Percentiles rank a stretch among this genome's conserved stretches.
These are phyloP conservation scores for Malurus cyaneus DNA, from an alignment of 2,113 vertebrate genomes.

Conservation along the genomic window DNA sequence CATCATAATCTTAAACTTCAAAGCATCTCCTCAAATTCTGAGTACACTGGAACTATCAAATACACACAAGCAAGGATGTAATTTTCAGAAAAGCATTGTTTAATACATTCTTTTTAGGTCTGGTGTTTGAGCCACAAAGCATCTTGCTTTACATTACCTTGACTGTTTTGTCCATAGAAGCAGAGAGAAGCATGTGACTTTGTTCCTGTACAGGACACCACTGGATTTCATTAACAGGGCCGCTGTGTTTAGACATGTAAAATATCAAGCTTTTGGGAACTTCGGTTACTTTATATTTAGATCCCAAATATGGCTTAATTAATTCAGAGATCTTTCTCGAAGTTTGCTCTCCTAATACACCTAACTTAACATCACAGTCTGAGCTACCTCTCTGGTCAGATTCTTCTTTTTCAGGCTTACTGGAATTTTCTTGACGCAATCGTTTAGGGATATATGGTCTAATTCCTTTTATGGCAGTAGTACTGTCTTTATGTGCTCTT, in stretches of 20 bases:
- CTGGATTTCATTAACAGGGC: slow-evolving; percentile 85
- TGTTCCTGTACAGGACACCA: slow-evolving; percentile 86
- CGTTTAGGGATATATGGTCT: slow-evolving; percentile 90
- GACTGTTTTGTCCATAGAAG: slow-evolving; percentile 92
- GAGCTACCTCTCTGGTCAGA: background rate
- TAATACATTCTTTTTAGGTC: background rate
- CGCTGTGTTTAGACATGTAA: slow-evolving; percentile 79
- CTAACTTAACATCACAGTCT: background rate
- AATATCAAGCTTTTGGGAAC: slow-evolving; percentile 80
- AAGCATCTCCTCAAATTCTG: background rate
- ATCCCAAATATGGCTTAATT: slow-evolving; percentile 80
- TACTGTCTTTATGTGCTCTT: slow-evolving; percentile 12
- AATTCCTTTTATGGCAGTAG: slow-evolving; percentile 50
- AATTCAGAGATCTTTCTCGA: slow-evolving; percentile 74
- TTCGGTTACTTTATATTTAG: slow-evolving; percentile 65
- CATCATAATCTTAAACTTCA: background rate
- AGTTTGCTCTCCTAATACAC: background rate
- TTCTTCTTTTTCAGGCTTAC: background rate
- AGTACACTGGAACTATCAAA: background rate
- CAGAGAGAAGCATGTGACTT: slow-evolving; percentile 91
- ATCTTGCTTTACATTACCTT: slow-evolving; percentile 81
- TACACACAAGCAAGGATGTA: background rate
- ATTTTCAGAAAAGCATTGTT: background rate
- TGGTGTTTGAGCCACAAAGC: background rate
- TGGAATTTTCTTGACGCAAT: slow-evolving; percentile 65